Percentiles rank a stretch among this genome's conserved stretches.
Conservation (phyloP, 2,113 vertebrate species). For the Pachypanchax playfairii region DNA sequence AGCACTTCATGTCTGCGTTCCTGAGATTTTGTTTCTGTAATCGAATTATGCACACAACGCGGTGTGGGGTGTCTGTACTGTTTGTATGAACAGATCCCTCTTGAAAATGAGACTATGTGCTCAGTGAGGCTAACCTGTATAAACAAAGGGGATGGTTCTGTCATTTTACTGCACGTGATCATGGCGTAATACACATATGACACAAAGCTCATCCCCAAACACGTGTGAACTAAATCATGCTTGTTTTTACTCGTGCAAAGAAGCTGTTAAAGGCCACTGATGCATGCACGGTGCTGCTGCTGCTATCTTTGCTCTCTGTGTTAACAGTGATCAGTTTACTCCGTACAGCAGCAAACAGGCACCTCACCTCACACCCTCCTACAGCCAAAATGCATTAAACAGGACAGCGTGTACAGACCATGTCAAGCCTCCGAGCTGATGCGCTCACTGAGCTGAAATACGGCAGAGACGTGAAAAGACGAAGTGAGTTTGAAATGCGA, state of each 20-base stretch:
- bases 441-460: conserved; percentile 18
- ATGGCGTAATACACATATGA: conserved; percentile 25
- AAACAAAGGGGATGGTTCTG: too few relatives aligned
- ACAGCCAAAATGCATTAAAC: conserved; percentile 15
- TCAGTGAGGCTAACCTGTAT: too few relatives aligned
- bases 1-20: neutral
- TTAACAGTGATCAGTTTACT: conserved; percentile 33
- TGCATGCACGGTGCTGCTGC: neutral
- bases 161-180: conserved; percentile 10
- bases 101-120: too few relatives aligned
- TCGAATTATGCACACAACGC: neutral
- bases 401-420: conserved; percentile 27
- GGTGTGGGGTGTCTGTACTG: neutral
- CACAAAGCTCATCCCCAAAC: conserved; percentile 11
- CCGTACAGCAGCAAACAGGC: conserved; percentile 16
- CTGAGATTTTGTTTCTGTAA: conserved; percentile 10
- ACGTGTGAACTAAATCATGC: conserved; percentile 26
- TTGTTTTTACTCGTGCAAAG: conserved; percentile 35
- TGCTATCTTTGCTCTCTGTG: conserved; percentile 22
- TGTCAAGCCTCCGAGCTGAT: conserved; percentile 13
- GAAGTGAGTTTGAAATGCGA: conserved; percentile 36
- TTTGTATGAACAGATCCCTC: too few relatives aligned
- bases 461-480: conserved; percentile 16
- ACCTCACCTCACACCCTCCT: conserved; percentile 19
- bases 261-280: conserved; percentile 20